A percentile compares a stretch with the other conserved stretches of the same genome.
Evolutionary conservation across 1,140 invertebrate genomes (phyloP).

Genomic region (Heliothis subflexa): DNA sequence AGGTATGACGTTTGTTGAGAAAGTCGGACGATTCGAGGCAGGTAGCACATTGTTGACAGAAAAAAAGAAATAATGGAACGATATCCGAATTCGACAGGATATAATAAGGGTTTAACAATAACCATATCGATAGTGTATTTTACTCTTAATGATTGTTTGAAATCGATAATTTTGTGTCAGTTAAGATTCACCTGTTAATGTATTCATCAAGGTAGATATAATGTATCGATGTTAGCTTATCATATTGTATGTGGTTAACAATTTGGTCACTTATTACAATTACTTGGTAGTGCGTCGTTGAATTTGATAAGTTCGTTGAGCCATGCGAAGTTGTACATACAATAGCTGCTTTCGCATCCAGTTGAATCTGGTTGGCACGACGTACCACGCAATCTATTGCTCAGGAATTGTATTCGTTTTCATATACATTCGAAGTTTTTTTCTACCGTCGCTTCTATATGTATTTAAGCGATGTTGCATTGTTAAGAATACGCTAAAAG

Average conservation of each 20-base stretch:
- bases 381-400: slow-evolving; percentile 64
- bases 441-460: slow-evolving; percentile 79
- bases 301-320: slow-evolving; percentile 80
- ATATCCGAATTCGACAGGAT: slow-evolving; percentile 70
- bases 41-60: slow-evolving; percentile 66
- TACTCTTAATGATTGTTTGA: slow-evolving; percentile 77
- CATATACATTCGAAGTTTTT: slow-evolving; percentile 79
- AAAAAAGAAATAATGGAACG: slow-evolving; percentile 49
- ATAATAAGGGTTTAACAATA: slow-evolving; percentile 71
- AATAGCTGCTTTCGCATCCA: slow-evolving; percentile 72
- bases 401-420: slow-evolving; percentile 85
- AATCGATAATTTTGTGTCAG: slow-evolving; percentile 75
- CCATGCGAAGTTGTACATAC: slow-evolving; percentile 76
- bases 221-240: slow-evolving; percentile 84
- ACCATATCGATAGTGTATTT: slow-evolving; percentile 83
- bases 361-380: slow-evolving; percentile 55
- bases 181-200: slow-evolving; percentile 85
- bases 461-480: slow-evolving; percentile 75
- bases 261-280: slow-evolving; percentile 77
- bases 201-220: slow-evolving; percentile 82
- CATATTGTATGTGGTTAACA: slow-evolving; percentile 80
- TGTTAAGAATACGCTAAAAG: slow-evolving; percentile 71
- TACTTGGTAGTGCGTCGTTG: slow-evolving; percentile 78
- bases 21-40: slow-evolving; percentile 54
- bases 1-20: slow-evolving; percentile 70